phyloP scores from a whole-genome alignment of 2,888 invertebrate species.

The Ryuthela nishihirai region DNA sequence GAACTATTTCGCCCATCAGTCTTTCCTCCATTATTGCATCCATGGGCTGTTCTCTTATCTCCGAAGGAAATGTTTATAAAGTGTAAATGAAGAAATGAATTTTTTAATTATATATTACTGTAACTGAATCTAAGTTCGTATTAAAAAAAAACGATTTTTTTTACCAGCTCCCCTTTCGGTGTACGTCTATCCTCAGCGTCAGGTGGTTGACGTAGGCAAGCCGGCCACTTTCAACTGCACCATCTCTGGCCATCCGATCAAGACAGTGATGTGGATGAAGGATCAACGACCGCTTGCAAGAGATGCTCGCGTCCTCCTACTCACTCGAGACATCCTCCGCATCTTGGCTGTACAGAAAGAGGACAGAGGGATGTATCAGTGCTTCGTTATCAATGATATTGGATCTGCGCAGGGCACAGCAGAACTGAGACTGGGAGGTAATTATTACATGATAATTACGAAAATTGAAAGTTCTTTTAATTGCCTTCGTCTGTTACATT shows the following conservation, averaged over 20 bases:
- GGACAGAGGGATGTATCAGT: slow-evolving; percentile 20
- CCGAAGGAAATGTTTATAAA: too few species aligned
- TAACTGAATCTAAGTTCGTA: too few species aligned
- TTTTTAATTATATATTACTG: too few species aligned
- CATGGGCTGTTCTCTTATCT: too few species aligned
- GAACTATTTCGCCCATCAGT: too few species aligned
- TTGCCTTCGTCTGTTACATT: too few species aligned
- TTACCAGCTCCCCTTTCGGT: neutral
- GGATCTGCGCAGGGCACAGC: slow-evolving; percentile 20
- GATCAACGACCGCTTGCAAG: slow-evolving; percentile 49
- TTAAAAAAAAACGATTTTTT: too few species aligned
- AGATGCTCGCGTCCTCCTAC: neutral
- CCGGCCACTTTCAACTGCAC: slow-evolving; percentile 47
- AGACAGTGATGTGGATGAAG: slow-evolving; percentile 47
- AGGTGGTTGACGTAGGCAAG: slow-evolving; percentile 37
- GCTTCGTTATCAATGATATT: slow-evolving; percentile 40
- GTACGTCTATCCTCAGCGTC: neutral
- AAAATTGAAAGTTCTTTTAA: too few species aligned
- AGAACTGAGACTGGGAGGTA: slow-evolving; percentile 11
- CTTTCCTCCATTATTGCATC: too few species aligned
- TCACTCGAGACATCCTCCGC: slow-evolving; percentile 28
- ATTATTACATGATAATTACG: too few species aligned
- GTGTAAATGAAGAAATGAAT: too few species aligned
- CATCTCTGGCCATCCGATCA: slow-evolving; percentile 47
- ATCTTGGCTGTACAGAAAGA: slow-evolving; percentile 10